Percentiles rank a stretch among this genome's conserved stretches.
These are phyloP conservation scores for Perodicticus potto DNA, from an alignment of 2,797 vertebrate species.

Conservation along the genomic window DNA sequence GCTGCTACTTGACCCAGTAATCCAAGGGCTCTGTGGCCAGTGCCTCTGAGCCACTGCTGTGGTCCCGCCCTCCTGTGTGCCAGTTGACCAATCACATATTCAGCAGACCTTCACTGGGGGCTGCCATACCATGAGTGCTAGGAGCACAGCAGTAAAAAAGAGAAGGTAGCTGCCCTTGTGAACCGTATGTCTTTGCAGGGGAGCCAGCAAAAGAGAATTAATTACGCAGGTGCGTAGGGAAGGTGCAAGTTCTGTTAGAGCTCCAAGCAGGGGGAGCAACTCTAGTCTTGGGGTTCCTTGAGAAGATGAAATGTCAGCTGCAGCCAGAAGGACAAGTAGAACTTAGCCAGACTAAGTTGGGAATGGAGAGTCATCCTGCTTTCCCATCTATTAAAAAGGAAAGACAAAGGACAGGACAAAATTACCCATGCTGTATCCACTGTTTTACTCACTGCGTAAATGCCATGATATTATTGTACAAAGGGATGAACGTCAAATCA, in stretches of 20 bases:
- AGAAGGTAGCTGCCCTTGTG: background rate
- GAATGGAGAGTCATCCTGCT: background rate
- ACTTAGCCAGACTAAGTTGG: background rate
- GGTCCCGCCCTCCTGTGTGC: background rate
- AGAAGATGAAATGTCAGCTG: background rate
- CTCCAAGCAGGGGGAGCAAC: background rate
- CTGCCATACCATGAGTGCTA: background rate
- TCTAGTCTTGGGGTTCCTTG: background rate
- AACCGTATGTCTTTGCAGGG: background rate
- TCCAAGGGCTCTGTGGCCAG: background rate
- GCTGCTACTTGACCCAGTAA: background rate
- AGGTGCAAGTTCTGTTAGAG: background rate
- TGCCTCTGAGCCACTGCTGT: background rate
- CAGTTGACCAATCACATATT: background rate
- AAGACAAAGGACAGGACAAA: background rate
- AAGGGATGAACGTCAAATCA: background rate
- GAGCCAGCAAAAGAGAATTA: background rate
- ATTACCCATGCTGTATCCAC: background rate
- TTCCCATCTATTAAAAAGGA: background rate
- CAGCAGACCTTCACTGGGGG: background rate
- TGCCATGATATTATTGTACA: background rate
- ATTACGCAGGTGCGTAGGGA: background rate
- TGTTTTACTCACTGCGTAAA: conserved; percentile 17
- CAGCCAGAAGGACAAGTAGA: background rate
- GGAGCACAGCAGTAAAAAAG: background rate